Percentiles rank a stretch among this genome's conserved stretches.
These are phyloP conservation scores for Patella ulyssiponensis DNA, from an alignment of 2,888 invertebrate genomes.

Conservation along the genomic window DNA sequence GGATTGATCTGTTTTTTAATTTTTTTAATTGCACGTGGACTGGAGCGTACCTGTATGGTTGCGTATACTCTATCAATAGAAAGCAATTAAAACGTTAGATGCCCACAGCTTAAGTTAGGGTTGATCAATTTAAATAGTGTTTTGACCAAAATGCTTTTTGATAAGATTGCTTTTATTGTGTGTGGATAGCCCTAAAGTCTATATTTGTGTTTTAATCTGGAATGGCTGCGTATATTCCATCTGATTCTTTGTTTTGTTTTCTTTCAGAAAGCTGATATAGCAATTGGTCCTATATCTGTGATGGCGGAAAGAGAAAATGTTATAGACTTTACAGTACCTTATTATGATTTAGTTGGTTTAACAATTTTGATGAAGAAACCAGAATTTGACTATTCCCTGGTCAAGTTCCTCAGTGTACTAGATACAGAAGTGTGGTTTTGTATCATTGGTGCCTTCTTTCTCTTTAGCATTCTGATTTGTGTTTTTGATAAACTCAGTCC, in stretches of 20 bases:
- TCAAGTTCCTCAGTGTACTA: conserved; percentile 88
- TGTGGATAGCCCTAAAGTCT: too few species aligned
- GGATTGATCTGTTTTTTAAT: too few species aligned
- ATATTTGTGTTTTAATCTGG: too few species aligned
- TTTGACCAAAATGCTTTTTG: too few species aligned
- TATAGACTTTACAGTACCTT: conserved; percentile 97
- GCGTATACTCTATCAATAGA: too few species aligned
- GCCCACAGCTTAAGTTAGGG: too few species aligned
- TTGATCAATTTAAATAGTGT: too few species aligned
- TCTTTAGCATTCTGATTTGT: conserved; percentile 86
- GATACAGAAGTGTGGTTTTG: conserved; percentile 98
- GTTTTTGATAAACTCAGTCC: conserved; percentile 97
- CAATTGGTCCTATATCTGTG: conserved; percentile 92
- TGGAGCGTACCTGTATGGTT: too few species aligned
- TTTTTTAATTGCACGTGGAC: too few species aligned
- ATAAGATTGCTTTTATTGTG: too few species aligned
- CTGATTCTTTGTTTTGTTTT: not conserved
- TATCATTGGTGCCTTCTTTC: conserved; percentile 76
- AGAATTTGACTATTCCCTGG: conserved; percentile 84
- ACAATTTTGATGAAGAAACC: conserved; percentile 96
- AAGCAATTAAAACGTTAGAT: too few species aligned
- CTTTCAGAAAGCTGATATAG: conserved; percentile 87
- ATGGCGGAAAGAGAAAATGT: conserved; percentile 93
- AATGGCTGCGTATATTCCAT: too few species aligned
- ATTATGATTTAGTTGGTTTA: conserved; percentile 97